Evolutionary conservation across 2,113 vertebrate species (phyloP).

Genomic region (Mionectes macconnelli): DNA sequence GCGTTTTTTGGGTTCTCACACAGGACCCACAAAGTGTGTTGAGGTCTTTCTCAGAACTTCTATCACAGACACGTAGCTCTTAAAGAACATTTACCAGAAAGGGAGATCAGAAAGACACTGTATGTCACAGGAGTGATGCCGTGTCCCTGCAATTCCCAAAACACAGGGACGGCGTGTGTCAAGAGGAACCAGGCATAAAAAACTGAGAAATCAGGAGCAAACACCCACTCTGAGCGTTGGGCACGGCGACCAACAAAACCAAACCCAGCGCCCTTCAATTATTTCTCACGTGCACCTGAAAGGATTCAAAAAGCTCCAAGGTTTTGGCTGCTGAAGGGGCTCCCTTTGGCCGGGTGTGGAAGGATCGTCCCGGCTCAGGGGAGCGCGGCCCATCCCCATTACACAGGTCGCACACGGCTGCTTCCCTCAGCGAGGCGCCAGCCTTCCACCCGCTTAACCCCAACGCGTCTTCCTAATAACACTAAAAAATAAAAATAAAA

Average conservation of each 20-base stretch:
- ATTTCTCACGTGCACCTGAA: not conserved
- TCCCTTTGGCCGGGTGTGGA: not conserved
- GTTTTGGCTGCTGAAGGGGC: not conserved
- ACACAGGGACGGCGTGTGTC: not conserved
- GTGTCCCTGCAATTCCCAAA: not conserved
- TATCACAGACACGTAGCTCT: not conserved
- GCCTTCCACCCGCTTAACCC: not conserved
- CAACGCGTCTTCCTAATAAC: fast-evolving
- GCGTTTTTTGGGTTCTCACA: not conserved
- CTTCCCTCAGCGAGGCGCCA: not conserved
- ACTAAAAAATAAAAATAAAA: not conserved
- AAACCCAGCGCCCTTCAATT: not conserved
- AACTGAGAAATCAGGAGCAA: not conserved
- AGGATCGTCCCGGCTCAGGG: not conserved
- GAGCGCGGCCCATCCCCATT: not conserved
- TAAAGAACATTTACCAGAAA: not conserved
- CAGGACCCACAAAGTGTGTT: not conserved
- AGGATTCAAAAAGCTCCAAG: not conserved
- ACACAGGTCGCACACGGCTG: fast-evolving
- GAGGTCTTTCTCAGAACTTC: not conserved
- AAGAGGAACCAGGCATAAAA: not conserved
- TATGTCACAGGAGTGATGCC: not conserved
- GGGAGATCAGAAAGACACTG: not conserved
- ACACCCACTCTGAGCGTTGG: not conserved
- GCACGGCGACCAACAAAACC: fast-evolving